phyloP scores from a whole-genome alignment of 2,888 invertebrate genomes.

The Macroteleia sp. region DNA sequence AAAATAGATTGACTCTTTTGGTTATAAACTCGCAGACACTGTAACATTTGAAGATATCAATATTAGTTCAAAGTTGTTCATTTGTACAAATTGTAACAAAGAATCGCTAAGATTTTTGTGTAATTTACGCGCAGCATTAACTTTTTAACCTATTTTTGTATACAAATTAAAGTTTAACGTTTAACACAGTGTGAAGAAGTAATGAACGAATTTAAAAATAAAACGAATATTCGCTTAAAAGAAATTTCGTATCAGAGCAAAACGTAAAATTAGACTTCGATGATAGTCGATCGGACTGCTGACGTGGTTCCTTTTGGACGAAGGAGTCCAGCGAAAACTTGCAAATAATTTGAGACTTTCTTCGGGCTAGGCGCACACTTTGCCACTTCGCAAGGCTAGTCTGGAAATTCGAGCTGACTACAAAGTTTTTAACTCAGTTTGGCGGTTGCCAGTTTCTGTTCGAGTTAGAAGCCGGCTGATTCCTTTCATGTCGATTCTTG shows the following conservation, averaged over 20 bases:
- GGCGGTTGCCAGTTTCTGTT: slow-evolving; percentile 73
- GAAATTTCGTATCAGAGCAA: no score
- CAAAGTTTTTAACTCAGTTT: slow-evolving; percentile 82
- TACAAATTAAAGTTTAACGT: no score
- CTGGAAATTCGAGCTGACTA: slow-evolving; percentile 80
- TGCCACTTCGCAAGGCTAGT: slow-evolving; percentile 70
- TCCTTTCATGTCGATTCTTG: slow-evolving; percentile 77
- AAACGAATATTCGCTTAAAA: no score
- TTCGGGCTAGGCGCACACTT: slow-evolving; percentile 54
- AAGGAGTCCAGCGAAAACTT: slow-evolving; percentile 73
- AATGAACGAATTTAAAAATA: no score
- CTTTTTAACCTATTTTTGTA: no score
- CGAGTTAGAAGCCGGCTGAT: slow-evolving; percentile 46
- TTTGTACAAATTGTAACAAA: no score
- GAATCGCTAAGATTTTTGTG: no score
- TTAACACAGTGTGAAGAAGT: no score
- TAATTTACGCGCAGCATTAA: no score
- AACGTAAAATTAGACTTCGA: slow-evolving; percentile 14
- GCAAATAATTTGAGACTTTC: slow-evolving; percentile 74
- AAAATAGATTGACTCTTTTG: slow-evolving; percentile 17
- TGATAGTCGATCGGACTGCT: slow-evolving; percentile 54
- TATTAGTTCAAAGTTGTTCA: no score
- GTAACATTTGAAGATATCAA: no score
- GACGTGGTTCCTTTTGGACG: slow-evolving; percentile 66
- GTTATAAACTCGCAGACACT: neutral